Base-by-base conservation (phyloP, 64 coral and sea anemone genomes). In the Orbicella faveolata region DNA sequence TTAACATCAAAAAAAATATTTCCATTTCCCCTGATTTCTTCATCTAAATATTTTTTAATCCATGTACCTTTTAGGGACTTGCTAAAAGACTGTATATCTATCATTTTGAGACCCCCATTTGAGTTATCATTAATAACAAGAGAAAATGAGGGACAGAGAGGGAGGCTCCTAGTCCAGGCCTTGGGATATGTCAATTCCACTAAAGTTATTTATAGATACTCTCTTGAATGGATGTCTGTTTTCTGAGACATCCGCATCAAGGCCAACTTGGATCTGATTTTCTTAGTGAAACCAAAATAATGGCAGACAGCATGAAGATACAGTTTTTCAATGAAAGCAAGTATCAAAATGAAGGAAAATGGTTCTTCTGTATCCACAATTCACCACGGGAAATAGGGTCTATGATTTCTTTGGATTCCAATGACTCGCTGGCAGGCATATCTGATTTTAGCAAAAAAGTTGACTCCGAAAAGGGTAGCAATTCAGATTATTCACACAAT, bases 21-120 rank as follows among this genome's bases (percentile, higher is more conserved):
- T 93, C 91, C 84, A 88, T 88, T 93, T 88, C 30, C 90, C 57
- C 20, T 86, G 35, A 87, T 92, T 79, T 87, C 63, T 78, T 87
- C 77, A 52, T 87, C 62, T 13, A 92, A 63, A 70, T 90, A 90
- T 67, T 90, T 90, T 30, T 54, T 90, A 36, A 90, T 72, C 77
- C 78, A 90, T 48, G 34, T 81, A 16, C 57, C 33, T 90, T 92
- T 87, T 69, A 87, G 75, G 41, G 88, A 62, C 20, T 89, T 89
- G 70, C 72, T 87, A 15, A 87, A 87, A 73, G 20, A 20, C 53
- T 87, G 37, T 26, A 87, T 20, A 25, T 87, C 84, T 55, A 87
- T 68, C 84, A 87, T 75, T 75, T 87, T 87, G 2, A 87, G 84
- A 25, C 84, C 84, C n/a, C 84, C 84, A 9, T 53, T 10, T 53